These are phyloP conservation scores for Cotesia congregata DNA, from an alignment of 2,888 invertebrate species.

Conservation along the genomic window DNA sequence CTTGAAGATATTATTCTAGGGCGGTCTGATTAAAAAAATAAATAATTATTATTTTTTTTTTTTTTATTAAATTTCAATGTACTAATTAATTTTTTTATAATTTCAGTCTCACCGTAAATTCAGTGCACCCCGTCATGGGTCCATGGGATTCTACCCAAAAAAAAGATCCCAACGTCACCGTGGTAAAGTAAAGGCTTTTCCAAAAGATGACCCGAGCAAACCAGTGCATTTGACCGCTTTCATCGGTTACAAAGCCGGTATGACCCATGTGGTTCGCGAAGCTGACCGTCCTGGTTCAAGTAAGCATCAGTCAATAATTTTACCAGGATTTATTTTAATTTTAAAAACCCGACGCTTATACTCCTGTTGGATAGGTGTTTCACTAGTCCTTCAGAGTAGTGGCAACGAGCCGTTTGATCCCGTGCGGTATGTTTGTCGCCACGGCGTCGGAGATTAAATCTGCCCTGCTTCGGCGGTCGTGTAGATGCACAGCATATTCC, in stretches of 20 bases:
- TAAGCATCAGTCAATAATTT: constrained; percentile 74
- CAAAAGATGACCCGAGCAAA: constrained; percentile 95
- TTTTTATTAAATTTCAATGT: not conserved
- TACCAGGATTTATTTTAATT: not conserved
- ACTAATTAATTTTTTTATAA: constrained; percentile 8
- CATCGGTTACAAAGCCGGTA: constrained; percentile 98
- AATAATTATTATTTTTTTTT: constrained; percentile 14
- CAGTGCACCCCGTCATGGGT: constrained; percentile 99
- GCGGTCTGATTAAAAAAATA: constrained; percentile 76
- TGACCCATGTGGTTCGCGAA: constrained; percentile 99
- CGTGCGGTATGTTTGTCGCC: constrained; percentile 73
- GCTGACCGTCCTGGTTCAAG: constrained; percentile 99
- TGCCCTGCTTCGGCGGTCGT: constrained; percentile 71
- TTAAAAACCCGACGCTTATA: constrained; percentile 53
- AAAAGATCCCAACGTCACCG: constrained; percentile 96
- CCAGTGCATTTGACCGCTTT: constrained; percentile 98
- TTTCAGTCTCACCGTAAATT: constrained; percentile 98
- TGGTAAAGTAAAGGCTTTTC: constrained; percentile 99
- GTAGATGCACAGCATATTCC: constrained; percentile 81
- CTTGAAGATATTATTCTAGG: constrained; percentile 80
- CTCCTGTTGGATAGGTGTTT: constrained; percentile 54
- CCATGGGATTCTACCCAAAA: constrained; percentile 99
- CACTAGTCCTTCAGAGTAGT: constrained; percentile 57
- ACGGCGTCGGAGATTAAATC: constrained; percentile 77
- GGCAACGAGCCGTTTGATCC: constrained; percentile 66